Percentiles rank a stretch among this genome's conserved stretches.
Conservation (phyloP, 2,888 invertebrate genomes). For the Conops quadrifasciatus region DNA sequence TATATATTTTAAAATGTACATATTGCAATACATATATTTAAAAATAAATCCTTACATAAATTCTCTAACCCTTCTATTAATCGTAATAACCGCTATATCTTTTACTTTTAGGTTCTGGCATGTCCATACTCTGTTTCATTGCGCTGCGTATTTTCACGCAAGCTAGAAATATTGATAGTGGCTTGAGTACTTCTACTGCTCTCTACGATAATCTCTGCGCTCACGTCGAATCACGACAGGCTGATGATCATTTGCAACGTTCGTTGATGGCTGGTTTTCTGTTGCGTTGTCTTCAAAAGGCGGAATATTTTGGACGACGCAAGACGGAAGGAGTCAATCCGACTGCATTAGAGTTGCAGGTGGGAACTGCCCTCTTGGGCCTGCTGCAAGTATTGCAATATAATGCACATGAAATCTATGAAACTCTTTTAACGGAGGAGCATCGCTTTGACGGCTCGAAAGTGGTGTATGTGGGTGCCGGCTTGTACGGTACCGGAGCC, state of each 20-base stretch:
- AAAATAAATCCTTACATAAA: too few species aligned
- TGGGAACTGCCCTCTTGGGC: constrained; percentile 74
- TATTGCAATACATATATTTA: too few species aligned
- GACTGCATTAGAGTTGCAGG: constrained; percentile 68
- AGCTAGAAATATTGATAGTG: constrained; percentile 63
- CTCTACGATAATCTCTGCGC: constrained; percentile 74
- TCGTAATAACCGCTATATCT: background rate
- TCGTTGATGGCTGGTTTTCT: constrained; percentile 81
- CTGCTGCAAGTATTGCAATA: constrained; percentile 82
- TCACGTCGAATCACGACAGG: constrained; percentile 70
- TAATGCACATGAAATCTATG: constrained; percentile 85
- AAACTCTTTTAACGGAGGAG: constrained; percentile 69
- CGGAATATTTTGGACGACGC: constrained; percentile 71
- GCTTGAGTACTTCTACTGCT: constrained; percentile 61
- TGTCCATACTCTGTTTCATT: constrained; percentile 81
- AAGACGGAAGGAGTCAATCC: constrained; percentile 65
- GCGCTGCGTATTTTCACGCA: constrained; percentile 83
- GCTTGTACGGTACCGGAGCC: constrained; percentile 78
- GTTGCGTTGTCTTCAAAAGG: constrained; percentile 74
- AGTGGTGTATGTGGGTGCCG: constrained; percentile 68
- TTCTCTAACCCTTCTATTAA: background rate
- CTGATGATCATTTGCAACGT: constrained; percentile 78
- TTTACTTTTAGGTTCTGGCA: constrained; percentile 73
- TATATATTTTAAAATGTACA: too few species aligned
- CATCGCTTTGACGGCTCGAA: constrained; percentile 64